These are phyloP conservation scores for Tiliqua scincoides DNA, from an alignment of 2,113 vertebrate species.

Conservation along the genomic window DNA sequence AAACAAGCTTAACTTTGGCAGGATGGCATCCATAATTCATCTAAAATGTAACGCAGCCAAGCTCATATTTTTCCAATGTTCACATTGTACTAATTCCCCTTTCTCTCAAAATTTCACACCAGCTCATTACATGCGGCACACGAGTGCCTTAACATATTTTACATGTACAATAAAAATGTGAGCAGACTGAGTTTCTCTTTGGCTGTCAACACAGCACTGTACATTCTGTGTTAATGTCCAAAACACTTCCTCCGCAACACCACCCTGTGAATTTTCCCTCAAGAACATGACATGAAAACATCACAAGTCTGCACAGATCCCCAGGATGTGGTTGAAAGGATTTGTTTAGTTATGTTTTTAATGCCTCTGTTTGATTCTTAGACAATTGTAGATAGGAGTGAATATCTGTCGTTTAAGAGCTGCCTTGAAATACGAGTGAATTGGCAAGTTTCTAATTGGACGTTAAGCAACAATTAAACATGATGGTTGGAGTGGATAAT, in stretches of 20 bases:
- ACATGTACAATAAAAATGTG: conserved; percentile 22
- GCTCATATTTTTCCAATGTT: neutral
- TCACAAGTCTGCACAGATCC: neutral
- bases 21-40: neutral
- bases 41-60: neutral
- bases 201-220: conserved; percentile 33
- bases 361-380: conserved; percentile 29
- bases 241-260: conserved; percentile 27
- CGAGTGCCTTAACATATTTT: conserved; percentile 32
- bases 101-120: neutral
- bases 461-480: neutral
- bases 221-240: conserved; percentile 30
- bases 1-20: neutral
- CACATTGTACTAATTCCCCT: neutral
- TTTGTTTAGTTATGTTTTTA: neutral
- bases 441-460: neutral
- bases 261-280: neutral
- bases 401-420: conserved; percentile 1
- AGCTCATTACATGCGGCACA: neutral
- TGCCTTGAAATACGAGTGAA: neutral
- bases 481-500: neutral
- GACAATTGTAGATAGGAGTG: conserved; percentile 3
- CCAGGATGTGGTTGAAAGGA: conserved; percentile 1
- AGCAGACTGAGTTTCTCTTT: conserved; percentile 13
- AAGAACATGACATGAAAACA: conserved; percentile 17